Conservation (phyloP, 2,113 vertebrate genomes). For the Leptosomus discolor region DNA sequence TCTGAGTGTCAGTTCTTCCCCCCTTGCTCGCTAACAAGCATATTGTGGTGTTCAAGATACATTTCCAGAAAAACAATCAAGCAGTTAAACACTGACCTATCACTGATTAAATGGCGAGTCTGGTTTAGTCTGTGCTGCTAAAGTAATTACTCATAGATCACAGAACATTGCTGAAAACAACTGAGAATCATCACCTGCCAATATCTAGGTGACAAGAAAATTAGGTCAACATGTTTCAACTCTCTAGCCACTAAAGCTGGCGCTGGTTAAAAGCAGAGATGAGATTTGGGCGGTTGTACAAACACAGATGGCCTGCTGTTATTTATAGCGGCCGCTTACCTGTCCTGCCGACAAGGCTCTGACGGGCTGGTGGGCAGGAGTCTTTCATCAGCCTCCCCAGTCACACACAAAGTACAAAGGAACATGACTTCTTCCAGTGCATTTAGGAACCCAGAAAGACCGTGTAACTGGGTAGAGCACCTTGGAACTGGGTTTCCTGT, state of each 20-base stretch:
- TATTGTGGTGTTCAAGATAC: background rate
- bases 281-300: background rate
- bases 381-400: background rate
- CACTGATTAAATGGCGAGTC: background rate
- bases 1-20: background rate
- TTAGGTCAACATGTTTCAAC: background rate
- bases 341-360: background rate
- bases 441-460: background rate
- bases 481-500: background rate
- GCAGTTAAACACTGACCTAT: background rate
- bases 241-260: background rate
- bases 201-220: constrained; percentile 34
- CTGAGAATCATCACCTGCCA: constrained; percentile 36
- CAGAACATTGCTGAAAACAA: background rate
- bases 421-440: background rate
- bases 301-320: background rate
- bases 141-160: constrained; percentile 21
- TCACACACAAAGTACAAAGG: background rate
- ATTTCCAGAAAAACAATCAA: constrained; percentile 7
- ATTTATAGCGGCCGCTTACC: background rate
- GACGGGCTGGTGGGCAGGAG: background rate
- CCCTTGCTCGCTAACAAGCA: background rate
- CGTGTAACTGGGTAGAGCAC: background rate
- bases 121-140: background rate
- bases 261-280: background rate